A percentile compares a stretch with the other conserved stretches of the same genome.
Evolutionary conservation across 1,140 invertebrate genomes (phyloP).

Genomic region (Diuraphis noxia): DNA sequence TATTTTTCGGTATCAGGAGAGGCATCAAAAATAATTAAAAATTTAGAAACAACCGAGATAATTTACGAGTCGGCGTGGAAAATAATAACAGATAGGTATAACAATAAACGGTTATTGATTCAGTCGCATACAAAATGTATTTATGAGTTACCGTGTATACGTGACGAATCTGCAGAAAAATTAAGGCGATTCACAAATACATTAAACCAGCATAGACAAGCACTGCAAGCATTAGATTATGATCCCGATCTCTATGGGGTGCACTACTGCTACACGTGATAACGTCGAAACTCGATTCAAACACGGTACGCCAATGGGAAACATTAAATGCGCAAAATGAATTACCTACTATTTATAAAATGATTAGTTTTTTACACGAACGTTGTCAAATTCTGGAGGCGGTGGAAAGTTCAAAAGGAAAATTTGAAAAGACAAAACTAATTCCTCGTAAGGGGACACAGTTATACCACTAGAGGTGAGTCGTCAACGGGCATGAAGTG

Average conservation of each 20-base stretch:
- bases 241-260: background rate
- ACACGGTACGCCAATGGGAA: background rate
- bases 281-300: background rate
- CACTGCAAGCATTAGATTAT: background rate
- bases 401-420: background rate
- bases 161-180: background rate
- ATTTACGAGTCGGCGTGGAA: background rate
- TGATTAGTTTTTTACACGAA: background rate
- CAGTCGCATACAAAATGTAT: background rate
- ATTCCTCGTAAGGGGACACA: background rate
- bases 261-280: background rate
- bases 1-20: background rate
- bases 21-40: background rate
- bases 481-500: background rate
- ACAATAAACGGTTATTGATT: constrained; percentile 8
- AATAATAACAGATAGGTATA: background rate
- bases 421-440: background rate
- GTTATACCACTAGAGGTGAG: background rate
- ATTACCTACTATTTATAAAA: background rate
- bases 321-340: background rate
- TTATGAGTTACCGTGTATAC: background rate
- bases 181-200: background rate
- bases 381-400: background rate
- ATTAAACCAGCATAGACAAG: background rate
- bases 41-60: background rate